Base-by-base conservation (phyloP, 2,888 invertebrate genomes). In the Diaprepes abbreviatus region DNA sequence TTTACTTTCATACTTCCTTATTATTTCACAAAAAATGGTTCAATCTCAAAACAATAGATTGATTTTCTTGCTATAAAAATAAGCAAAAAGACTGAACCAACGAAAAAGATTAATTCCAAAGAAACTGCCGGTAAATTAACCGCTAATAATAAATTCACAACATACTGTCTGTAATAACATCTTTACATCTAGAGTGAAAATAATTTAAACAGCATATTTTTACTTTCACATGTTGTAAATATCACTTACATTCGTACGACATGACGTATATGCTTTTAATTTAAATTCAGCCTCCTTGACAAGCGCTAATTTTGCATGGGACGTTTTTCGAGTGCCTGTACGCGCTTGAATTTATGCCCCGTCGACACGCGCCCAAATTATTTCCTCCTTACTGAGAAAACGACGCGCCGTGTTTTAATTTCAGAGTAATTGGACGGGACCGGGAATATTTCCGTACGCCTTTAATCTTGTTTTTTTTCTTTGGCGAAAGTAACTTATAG, bases 281-380 rank as follows among this genome's bases (percentile, higher is more conserved):
- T 79, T 76, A 75, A 70, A 76, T 60, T 72, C 77, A 70, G 78
- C 74, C 73, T 68, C 76, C 70, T 65, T 80, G 82, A 82, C 83
- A 83, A 79, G 79, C 77, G 81, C 81, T 82, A 84, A 83, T 83
- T 83, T 83, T 79, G 79, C 79, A 79, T 80, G 76, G 66, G 77
- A 78, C 79, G 72, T 72, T 74, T 67, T 58, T 63, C 65, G 55
- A 68, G 65, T 57, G 55, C 55, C 66, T 58, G 66, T 58, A 50
- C 40, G 50, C 52, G 59, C 24, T 58, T 38, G 36, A 68, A 75
- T 79, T 78, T 77, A 78, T 78, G 79, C 77, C 73, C 79, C 76
- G 80, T 79, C 81, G 76, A 79, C 79, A 72, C 75, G 73, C 74
- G 77, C 65, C 60, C 68, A 77, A 79, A 80, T 79, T 79, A 78